Evolutionary conservation across 1,140 invertebrate genomes (phyloP), one percentile per base, ranked within the genome.

Genomic region (Drosophila nikananu): DNA sequence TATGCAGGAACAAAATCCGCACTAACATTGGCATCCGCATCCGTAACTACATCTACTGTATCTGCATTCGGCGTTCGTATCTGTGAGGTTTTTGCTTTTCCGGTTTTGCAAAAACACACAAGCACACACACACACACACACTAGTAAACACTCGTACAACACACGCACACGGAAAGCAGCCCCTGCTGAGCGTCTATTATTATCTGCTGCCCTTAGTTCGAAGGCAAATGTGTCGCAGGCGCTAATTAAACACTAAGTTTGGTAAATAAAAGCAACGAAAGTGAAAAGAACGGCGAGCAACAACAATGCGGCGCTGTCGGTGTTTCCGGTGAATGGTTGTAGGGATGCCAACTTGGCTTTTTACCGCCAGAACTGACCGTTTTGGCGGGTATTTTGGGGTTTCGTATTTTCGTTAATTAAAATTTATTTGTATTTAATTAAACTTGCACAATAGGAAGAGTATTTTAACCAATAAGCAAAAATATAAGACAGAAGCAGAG

Each of bases 211-310:
- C 67, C 57, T 48, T 86, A 64, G 51, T 63, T 13, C 52, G 49
- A 48, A 73, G 73, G 35, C 64, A 73, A 55, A 81, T n/a, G 79
- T 76, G 63, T 70, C 42, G n/a, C 51, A 59, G 48, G 55, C 57
- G 63, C 49, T 83, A 79, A 83, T 76, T 66, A 70, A 73, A 73
- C 57, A 76, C 77, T 67, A 9, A 64, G 77, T 64, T 83, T 51
- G 21, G 61, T 54, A 72, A 77, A 49, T 70, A 65, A 81, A 79
- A 66, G 80, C 71, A 82, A 80, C 59, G 83, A 86, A 86, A 80
- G 83, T 86, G 80, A 86, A 86, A 86, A 82, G 83, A 86, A 81
- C 54, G 41, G 25, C 66, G 15, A 51, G 64, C 78, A 84, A 81
- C 77, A 84, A 80, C 62, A 80, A 65, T 58, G 10, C n/a, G 41